Evolutionary conservation across 2,888 invertebrate genomes (phyloP).

Genomic region (Aphelenchoides bicaudatus): DNA sequence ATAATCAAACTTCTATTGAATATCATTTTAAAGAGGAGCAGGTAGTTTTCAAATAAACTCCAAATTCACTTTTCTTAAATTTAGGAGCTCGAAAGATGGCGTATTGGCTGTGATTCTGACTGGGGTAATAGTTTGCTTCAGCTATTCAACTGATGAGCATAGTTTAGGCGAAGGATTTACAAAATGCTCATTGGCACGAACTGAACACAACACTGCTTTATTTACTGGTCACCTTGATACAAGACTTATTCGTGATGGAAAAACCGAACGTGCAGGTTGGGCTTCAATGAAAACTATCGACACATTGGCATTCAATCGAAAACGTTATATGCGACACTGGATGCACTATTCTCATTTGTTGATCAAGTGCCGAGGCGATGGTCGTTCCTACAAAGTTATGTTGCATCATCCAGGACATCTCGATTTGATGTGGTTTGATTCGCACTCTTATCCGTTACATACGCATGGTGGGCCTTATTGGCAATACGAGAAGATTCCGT

Average conservation of each 20-base stretch:
- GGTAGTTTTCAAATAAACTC: conserved; percentile 31
- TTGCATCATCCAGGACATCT: conserved; percentile 73
- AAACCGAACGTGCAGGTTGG: conserved; percentile 56
- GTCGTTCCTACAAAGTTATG: conserved; percentile 81
- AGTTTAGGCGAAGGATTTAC: conserved; percentile 57
- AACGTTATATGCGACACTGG: conserved; percentile 49
- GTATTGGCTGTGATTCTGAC: conserved; percentile 53
- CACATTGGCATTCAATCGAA: conserved; percentile 44
- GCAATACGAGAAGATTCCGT: conserved; percentile 72
- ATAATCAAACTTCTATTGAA: conserved; percentile 49
- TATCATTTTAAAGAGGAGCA: conserved; percentile 48
- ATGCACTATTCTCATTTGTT: conserved; percentile 52
- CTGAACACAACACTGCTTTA: conserved; percentile 48
- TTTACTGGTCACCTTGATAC: conserved; percentile 37
- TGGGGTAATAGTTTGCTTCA: too few relatives aligned
- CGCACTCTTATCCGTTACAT: conserved; percentile 78
- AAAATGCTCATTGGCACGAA: conserved; percentile 34
- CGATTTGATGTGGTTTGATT: conserved; percentile 84
- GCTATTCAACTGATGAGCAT: too few relatives aligned
- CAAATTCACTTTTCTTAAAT: conserved; percentile 15
- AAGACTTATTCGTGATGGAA: conserved; percentile 47
- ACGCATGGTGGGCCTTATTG: conserved; percentile 96
- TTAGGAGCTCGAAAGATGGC: conserved; percentile 42
- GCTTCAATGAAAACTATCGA: conserved; percentile 54
- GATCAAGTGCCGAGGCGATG: conserved; percentile 75